Base-by-base conservation (phyloP, 2,797 vertebrate genomes). In the Lepidocolaptes lacrymiger region DNA sequence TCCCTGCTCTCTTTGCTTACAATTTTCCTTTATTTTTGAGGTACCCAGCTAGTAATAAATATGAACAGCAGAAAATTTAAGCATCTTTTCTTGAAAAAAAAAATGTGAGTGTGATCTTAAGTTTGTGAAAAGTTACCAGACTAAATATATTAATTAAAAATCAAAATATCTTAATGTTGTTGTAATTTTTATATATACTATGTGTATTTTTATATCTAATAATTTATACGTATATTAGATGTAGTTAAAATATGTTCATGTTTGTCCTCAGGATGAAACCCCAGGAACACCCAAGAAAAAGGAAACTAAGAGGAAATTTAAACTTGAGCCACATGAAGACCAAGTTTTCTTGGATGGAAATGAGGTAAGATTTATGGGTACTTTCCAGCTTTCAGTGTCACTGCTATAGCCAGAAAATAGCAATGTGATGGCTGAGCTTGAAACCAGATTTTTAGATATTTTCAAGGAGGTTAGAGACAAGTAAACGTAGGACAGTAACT, bases 301-400 rank as follows among this genome's bases (percentile, higher is more conserved):
- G 84, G 99, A 99, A 88, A 98, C 98, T 44, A 99, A 99, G 98
- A 99, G 99, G 98, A 99, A 99, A 98, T 99, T 99, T 96, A 99
- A 99, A 97, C 98, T 99, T 95, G 99, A 99, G 97, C 99, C 98
- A 91, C 99, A 99, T 15, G 99, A 99, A 85, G 99, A 99, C 93
- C 99, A 99, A 96, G 95, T 99, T 96, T 99, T 99, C 95, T 93
- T 99, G 91, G 99, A 99, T 96, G 99, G 99, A 91, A 99, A 99
- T 91, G 99, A 99, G 98, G 99, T 99, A 64, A 77, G 96, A 68
- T 74, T 83, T 46, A 16, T 5, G 14, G 63, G 19, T 68, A 16
- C 43, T 91, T 69, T 58, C 39, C 56, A 52, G 2, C 18, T 82
- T 48, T 2, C 9, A 15, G 21, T 61, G 24, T 67, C 59, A 46